Evolutionary conservation across 2,797 vertebrate genomes (phyloP).

Genomic region (Petrocephalus schoutedeni): DNA sequence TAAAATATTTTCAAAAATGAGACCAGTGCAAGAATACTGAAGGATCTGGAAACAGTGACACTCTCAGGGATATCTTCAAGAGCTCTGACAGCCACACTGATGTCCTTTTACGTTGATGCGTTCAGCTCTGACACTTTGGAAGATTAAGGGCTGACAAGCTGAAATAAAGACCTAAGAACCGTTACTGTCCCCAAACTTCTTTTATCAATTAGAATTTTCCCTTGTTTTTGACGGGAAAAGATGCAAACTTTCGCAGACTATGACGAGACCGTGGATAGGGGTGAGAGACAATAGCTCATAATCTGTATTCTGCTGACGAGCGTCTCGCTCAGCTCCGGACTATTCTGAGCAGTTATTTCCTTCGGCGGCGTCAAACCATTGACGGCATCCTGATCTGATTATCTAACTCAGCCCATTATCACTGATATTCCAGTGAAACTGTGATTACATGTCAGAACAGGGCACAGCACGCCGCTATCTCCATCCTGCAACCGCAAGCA

Average conservation of each 20-base stretch:
- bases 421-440: background rate
- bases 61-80: background rate
- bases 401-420: constrained; percentile 12
- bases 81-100: background rate
- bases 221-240: background rate
- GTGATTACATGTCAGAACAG: constrained; percentile 6
- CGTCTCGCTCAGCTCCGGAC: background rate
- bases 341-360: background rate
- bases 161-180: background rate
- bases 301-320: background rate
- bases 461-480: background rate
- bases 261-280: background rate
- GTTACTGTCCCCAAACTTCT: background rate
- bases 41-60: background rate
- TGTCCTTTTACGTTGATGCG: background rate
- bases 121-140: background rate
- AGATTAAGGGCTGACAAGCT: background rate
- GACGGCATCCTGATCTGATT: constrained; percentile 4
- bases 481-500: background rate
- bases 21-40: background rate
- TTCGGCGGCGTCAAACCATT: background rate
- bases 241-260: background rate
- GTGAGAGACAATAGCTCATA: background rate
- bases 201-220: background rate
- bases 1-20: background rate